Conservation (phyloP, 1,140 invertebrate genomes). For the Pararge aegeria region DNA sequence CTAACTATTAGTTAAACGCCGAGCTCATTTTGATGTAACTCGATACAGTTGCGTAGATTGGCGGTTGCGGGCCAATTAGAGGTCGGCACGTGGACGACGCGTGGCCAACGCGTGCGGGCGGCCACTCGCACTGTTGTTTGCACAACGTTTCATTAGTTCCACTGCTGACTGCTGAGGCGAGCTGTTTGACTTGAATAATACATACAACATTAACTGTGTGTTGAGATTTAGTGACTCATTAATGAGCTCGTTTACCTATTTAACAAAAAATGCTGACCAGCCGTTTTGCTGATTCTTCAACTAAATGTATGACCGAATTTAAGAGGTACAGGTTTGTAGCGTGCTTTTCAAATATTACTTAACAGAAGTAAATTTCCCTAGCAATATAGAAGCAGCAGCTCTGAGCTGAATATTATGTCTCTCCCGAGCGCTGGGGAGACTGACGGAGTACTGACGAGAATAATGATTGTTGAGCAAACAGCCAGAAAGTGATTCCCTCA, state of each 20-base stretch:
- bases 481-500: too few species aligned
- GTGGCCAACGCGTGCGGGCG: slow-evolving; percentile 17
- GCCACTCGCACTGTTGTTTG: slow-evolving; percentile 24
- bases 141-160: slow-evolving; percentile 19
- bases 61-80: slow-evolving; percentile 46
- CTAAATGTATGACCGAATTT: too few species aligned
- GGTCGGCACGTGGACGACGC: slow-evolving; percentile 37
- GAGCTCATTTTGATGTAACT: slow-evolving; percentile 35
- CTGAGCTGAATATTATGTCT: too few species aligned
- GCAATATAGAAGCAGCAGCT: too few species aligned
- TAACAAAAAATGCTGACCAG: too few species aligned
- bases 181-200: slow-evolving; percentile 1
- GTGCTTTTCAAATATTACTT: too few species aligned
- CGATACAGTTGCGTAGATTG: slow-evolving; percentile 39
- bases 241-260: neutral
- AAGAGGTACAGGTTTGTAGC: too few species aligned
- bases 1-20: slow-evolving; percentile 35
- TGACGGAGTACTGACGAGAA: too few species aligned
- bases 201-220: neutral
- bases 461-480: too few species aligned
- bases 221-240: neutral
- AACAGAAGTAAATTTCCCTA: too few species aligned
- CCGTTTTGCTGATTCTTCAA: too few species aligned
- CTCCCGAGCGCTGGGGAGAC: too few species aligned
- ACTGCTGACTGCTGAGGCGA: neutral